phyloP scores from a whole-genome alignment of 2,888 invertebrate species.

The Euclidia mi region DNA sequence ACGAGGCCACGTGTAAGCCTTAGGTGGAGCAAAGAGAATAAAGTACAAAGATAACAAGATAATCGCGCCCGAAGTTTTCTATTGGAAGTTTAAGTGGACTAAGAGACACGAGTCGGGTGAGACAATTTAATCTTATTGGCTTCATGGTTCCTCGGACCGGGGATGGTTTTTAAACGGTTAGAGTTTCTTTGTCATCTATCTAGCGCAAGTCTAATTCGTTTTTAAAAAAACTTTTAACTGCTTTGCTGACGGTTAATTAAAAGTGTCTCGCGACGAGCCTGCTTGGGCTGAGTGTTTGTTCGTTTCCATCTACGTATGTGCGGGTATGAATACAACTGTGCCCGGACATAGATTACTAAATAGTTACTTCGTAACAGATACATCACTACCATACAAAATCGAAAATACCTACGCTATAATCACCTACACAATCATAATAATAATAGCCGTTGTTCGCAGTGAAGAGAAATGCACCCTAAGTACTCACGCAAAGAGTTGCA shows the following conservation, averaged over 20 bases:
- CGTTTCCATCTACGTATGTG: conserved; percentile 1
- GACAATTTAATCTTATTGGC: conserved; percentile 84
- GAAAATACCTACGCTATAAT: too few relatives aligned
- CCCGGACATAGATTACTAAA: too few relatives aligned
- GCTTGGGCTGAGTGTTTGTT: conserved; percentile 17
- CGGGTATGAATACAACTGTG: neutral
- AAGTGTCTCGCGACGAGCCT: conserved; percentile 41
- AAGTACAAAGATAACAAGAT: conserved; percentile 79
- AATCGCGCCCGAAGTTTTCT: conserved; percentile 78
- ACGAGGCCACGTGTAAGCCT: conserved; percentile 39
- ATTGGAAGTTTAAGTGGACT: conserved; percentile 77
- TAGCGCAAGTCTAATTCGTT: conserved; percentile 68
- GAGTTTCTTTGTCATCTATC: conserved; percentile 77
- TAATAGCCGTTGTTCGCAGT: too few relatives aligned
- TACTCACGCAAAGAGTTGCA: too few relatives aligned
- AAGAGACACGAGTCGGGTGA: conserved; percentile 72
- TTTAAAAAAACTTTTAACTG: conserved; percentile 70
- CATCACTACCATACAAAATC: too few relatives aligned
- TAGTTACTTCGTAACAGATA: too few relatives aligned
- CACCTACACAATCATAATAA: too few relatives aligned
- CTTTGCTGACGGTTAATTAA: conserved; percentile 64
- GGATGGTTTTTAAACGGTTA: conserved; percentile 79
- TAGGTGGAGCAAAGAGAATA: conserved; percentile 56
- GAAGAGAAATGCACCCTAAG: too few relatives aligned
- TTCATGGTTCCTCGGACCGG: conserved; percentile 67